Evolutionary conservation across 2,888 invertebrate genomes (phyloP).

Genomic region (Hymenopus coronatus): DNA sequence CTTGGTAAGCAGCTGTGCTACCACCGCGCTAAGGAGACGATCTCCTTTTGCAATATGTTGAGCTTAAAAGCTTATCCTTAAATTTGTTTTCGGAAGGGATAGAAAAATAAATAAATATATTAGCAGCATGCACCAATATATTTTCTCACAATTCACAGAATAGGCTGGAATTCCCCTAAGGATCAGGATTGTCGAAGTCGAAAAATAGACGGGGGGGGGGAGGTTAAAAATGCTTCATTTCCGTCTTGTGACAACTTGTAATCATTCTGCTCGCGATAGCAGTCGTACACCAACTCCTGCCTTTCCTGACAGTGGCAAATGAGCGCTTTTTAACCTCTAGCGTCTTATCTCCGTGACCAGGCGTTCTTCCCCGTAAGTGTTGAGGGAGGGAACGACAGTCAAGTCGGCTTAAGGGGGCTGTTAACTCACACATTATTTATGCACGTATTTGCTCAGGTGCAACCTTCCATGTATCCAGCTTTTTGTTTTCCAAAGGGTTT

Average conservation of each 20-base stretch:
- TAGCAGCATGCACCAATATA: no score
- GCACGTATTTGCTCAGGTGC: background rate
- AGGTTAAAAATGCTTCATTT: background rate
- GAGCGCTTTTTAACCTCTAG: background rate
- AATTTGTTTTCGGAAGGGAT: no score
- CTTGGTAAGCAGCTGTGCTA: no score
- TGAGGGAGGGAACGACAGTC: background rate
- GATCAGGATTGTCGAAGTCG: background rate
- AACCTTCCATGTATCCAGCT: background rate
- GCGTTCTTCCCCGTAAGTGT: background rate
- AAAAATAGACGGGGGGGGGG: background rate
- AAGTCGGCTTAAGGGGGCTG: background rate
- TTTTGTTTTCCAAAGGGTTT: background rate
- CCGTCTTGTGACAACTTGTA: background rate
- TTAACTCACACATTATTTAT: background rate
- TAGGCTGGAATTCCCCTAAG: background rate
- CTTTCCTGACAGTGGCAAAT: background rate
- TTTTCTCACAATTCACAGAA: no score
- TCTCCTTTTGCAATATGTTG: no score
- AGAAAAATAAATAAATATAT: no score
- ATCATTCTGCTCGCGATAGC: background rate
- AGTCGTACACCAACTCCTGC: background rate
- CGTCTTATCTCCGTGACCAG: constrained; percentile 6
- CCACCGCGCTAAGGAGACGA: no score
- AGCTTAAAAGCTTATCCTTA: no score